phyloP scores from a whole-genome alignment of 2,797 vertebrate genomes.

The Nannoperca obscura region DNA sequence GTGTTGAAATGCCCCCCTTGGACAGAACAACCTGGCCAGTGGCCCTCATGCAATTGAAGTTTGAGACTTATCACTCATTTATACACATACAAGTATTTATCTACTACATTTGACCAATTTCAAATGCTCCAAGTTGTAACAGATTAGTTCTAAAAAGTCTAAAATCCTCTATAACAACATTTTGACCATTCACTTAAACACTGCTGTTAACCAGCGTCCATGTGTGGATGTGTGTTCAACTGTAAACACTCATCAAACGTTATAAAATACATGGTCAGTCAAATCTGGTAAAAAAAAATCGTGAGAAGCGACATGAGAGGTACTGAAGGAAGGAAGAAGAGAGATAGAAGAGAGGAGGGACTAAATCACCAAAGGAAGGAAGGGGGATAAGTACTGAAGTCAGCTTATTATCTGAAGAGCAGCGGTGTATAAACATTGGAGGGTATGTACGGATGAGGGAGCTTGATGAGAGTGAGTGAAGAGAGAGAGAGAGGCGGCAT shows the following conservation, averaged over 20 bases:
- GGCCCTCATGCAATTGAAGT: background rate
- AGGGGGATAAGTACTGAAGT: constrained; percentile 66
- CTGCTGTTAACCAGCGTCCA: background rate
- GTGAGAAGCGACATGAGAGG: constrained; percentile 16
- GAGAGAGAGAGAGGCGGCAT: constrained; percentile 38
- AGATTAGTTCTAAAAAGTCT: background rate
- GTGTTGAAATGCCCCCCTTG: too few relatives aligned
- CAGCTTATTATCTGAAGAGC: constrained; percentile 79
- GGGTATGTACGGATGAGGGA: constrained; percentile 68
- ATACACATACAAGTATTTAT: background rate
- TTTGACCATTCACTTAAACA: background rate
- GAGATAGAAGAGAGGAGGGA: constrained; percentile 37
- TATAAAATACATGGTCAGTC: background rate
- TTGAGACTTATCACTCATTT: background rate
- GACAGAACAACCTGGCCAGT: too few relatives aligned
- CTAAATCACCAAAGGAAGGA: constrained; percentile 45
- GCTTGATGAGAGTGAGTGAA: constrained; percentile 60
- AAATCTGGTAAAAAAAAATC: constrained; percentile 19
- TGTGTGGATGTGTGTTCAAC: background rate
- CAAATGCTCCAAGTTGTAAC: too few relatives aligned
- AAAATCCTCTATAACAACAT: constrained; percentile 10
- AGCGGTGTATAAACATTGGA: constrained; percentile 75
- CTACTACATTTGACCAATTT: too few relatives aligned
- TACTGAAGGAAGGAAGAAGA: constrained; percentile 19
- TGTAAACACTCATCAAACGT: background rate